Percentiles rank a stretch among this genome's conserved stretches.
These are phyloP conservation scores for Panagrolaimus sp. DNA, from an alignment of 1,140 invertebrate genomes.

Conservation along the genomic window DNA sequence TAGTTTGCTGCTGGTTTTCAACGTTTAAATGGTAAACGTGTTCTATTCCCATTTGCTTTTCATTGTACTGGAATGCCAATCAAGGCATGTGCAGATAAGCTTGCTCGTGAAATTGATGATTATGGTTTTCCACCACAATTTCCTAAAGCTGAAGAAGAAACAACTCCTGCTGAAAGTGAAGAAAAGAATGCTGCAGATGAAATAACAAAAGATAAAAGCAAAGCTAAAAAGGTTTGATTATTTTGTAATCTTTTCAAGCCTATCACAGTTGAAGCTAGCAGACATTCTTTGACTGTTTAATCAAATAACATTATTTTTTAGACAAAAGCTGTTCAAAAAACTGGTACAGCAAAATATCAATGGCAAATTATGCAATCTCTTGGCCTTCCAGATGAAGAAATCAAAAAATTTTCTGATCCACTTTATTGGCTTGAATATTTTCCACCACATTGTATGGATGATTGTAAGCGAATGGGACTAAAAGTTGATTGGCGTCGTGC, in stretches of 20 bases:
- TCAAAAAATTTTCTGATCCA: conserved; percentile 82
- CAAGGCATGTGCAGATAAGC: conserved; percentile 89
- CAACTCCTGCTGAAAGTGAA: conserved; percentile 46
- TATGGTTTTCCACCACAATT: conserved; percentile 90
- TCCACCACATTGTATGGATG: conserved; percentile 77
- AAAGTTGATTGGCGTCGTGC: conserved; percentile 92
- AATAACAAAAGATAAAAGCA: conserved; percentile 81
- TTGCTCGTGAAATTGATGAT: conserved; percentile 82
- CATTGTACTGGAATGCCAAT: conserved; percentile 84
- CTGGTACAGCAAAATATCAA: conserved; percentile 81
- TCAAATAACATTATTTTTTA: no score
- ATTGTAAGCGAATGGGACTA: conserved; percentile 80
- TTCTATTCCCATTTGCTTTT: conserved; percentile 94
- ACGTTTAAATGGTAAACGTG: conserved; percentile 79
- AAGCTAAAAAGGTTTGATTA: conserved; percentile 79
- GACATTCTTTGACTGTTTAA: no score
- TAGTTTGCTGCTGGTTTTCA: conserved; percentile 86
- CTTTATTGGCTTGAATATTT: conserved; percentile 91
- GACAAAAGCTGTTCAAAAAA: conserved; percentile 84
- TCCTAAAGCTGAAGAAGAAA: conserved; percentile 64
- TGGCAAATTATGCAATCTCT: conserved; percentile 98
- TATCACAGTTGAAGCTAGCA: no score
- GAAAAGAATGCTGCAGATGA: conserved; percentile 64
- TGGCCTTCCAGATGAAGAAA: conserved; percentile 81
- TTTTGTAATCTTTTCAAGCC: conserved; percentile 16